Evolutionary conservation across 2,113 vertebrate species (phyloP).

Genomic region (Malurus alboscapulatus): DNA sequence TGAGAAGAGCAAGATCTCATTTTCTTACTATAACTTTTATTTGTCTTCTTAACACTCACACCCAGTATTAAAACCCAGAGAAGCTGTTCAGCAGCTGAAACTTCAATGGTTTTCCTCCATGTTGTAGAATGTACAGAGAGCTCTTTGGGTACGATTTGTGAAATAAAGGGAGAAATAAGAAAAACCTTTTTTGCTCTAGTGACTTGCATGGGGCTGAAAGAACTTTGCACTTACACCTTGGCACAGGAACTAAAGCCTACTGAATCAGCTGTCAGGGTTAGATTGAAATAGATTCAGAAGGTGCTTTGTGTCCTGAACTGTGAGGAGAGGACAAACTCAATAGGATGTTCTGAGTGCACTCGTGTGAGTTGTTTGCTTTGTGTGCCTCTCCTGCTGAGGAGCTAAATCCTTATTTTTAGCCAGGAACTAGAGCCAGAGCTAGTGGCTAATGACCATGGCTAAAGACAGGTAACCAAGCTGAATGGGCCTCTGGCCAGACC

Average conservation of each 20-base stretch:
- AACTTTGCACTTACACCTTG: background rate
- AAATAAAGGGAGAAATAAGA: background rate
- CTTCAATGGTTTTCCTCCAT: background rate
- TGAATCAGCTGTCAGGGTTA: background rate
- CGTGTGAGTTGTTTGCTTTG: background rate
- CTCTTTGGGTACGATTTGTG: background rate
- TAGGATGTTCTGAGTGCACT: background rate
- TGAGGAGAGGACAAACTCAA: background rate
- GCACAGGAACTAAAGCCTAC: background rate
- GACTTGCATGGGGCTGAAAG: background rate
- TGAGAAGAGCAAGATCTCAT: background rate
- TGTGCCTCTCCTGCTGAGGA: background rate
- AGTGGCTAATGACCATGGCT: background rate
- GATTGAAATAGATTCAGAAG: background rate
- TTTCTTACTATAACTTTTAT: background rate
- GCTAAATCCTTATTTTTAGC: background rate
- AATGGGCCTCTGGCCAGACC: background rate
- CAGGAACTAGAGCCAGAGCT: background rate
- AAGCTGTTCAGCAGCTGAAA: background rate
- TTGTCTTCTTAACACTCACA: background rate
- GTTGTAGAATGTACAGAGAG: rapidly evolving
- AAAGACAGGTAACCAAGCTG: background rate
- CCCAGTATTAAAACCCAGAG: background rate
- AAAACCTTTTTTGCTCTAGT: background rate
- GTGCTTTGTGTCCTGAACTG: background rate